Evolutionary conservation across 2,113 vertebrate genomes (phyloP), one percentile per base, ranked within the genome.

Genomic region (Collichthys lucidus): DNA sequence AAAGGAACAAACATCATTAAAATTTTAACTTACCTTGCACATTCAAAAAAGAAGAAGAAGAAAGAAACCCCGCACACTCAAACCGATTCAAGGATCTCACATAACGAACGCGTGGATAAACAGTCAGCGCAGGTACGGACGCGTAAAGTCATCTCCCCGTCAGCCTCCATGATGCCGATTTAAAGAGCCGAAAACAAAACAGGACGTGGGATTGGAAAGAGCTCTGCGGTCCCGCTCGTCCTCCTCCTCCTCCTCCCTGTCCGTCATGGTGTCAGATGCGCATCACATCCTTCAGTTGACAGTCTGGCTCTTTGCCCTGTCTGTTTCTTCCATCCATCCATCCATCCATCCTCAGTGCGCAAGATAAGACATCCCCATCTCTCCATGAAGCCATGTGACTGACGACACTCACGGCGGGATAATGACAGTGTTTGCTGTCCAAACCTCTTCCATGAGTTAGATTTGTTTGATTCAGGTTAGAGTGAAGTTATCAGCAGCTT

Each of bases 221-320:
- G 95, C 95, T 94, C n/a, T 1, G 46, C 0, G 17, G 46, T 70
- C 74, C n/a, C 20, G 59, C 50, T 52, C 31, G 66, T 80, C 31
- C 0, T 31, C 35, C 74, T 80, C 74, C 74, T 80, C 74, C 61
- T 78, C 47, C 62, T 72, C 19, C 9, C 40, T 62, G 74, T 85
- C 76, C 55, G 53, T 59, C 56, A 79, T 72, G 16, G 24, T 69
- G 67, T 55, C 81, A 55, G 63, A 17, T 50, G 74, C 57, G 4
- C 20, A 63, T 57, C 22, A 56, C 59, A 26, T 64, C 64, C 60
- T 52, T 26, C 46, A 53, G 20, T 15, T 19, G 44, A 24, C 26
- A 19, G 49, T 20, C n/a, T 29, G 49, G 49, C 42, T 74, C 26
- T 55, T 59, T 47, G 35, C 16, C 46, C 10, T 63, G 46, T 44